Conservation (phyloP, 2,113 vertebrate species). For the Halichoeres trimaculatus region DNA sequence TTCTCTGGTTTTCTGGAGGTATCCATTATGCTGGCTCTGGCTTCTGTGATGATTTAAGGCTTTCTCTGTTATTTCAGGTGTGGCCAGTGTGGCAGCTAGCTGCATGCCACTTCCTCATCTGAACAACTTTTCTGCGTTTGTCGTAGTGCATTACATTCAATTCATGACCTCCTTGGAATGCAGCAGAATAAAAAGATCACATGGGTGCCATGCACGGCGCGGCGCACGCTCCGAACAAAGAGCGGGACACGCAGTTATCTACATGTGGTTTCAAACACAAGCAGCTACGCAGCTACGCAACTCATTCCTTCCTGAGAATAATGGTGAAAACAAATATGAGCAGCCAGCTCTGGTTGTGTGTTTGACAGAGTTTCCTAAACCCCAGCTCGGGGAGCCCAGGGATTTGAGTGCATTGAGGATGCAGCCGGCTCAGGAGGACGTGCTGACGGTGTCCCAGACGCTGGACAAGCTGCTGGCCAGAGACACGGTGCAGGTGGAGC, state of each 20-base stretch:
- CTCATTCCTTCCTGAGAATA: not conserved
- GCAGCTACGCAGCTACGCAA: slow-evolving; percentile 51
- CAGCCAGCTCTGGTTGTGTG: slow-evolving; percentile 28
- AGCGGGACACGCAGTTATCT: slow-evolving; percentile 24
- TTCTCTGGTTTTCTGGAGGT: slow-evolving; percentile 63
- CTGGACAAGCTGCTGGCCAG: slow-evolving; percentile 88
- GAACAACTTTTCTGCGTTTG: slow-evolving; percentile 50
- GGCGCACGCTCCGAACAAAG: slow-evolving; percentile 2
- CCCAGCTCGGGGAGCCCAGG: slow-evolving; percentile 81
- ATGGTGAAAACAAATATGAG: slow-evolving; percentile 57
- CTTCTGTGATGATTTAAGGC: slow-evolving; percentile 64
- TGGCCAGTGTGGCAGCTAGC: slow-evolving; percentile 60
- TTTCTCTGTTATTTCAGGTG: slow-evolving; percentile 81
- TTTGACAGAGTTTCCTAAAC: slow-evolving; percentile 84
- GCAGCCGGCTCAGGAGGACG: slow-evolving; percentile 87
- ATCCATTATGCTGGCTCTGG: slow-evolving; percentile 57
- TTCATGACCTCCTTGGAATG: slow-evolving; percentile 51
- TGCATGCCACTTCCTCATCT: slow-evolving; percentile 61
- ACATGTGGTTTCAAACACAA: slow-evolving; percentile 25
- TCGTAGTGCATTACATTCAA: slow-evolving; percentile 45
- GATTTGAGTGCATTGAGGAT: slow-evolving; percentile 83
- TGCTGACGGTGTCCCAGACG: slow-evolving; percentile 86
- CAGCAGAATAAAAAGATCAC: slow-evolving; percentile 34
- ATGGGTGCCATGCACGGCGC: slow-evolving; percentile 6
- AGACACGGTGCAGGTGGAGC: slow-evolving; percentile 91